Percentiles rank a stretch among this genome's conserved stretches.
Conservation (phyloP, 1,140 invertebrate genomes). For the Nephotettix cincticeps region DNA sequence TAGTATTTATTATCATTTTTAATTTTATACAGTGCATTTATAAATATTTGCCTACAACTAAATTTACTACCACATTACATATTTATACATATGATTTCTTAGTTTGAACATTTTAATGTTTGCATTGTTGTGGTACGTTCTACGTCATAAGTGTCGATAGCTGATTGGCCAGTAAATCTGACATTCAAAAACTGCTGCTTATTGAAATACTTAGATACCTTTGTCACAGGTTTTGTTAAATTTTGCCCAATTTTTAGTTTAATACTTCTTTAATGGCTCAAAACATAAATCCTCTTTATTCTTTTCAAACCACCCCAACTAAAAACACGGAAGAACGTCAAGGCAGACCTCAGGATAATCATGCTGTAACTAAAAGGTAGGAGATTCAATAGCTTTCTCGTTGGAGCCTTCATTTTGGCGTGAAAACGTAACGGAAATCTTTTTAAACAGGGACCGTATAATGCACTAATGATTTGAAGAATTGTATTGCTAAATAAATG, state of each 20-base stretch:
- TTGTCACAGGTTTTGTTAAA: background rate
- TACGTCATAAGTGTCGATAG: slow-evolving; percentile 3
- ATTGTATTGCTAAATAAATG: background rate
- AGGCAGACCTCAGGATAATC: slow-evolving; percentile 73
- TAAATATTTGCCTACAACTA: too few relatives aligned
- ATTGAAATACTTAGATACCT: background rate
- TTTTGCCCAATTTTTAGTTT: background rate
- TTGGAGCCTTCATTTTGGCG: slow-evolving; percentile 20
- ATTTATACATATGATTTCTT: too few relatives aligned
- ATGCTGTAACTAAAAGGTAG: slow-evolving; percentile 83
- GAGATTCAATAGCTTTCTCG: too few relatives aligned
- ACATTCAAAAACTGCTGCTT: background rate
- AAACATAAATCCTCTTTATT: slow-evolving; percentile 77
- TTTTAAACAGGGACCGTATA: slow-evolving; percentile 21
- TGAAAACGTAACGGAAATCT: background rate
- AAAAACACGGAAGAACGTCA: slow-evolving; percentile 73
- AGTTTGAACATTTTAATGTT: too few relatives aligned
- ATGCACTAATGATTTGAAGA: slow-evolving; percentile 16
- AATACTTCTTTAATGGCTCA: slow-evolving; percentile 68
- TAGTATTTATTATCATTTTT: too few relatives aligned
- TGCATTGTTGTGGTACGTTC: background rate
- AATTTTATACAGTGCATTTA: too few relatives aligned
- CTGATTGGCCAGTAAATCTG: background rate
- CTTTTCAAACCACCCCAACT: slow-evolving; percentile 58
- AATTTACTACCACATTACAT: too few relatives aligned